Evolutionary conservation across 2,797 vertebrate genomes (phyloP).

Genomic region (Rhabdophis nuchalis): DNA sequence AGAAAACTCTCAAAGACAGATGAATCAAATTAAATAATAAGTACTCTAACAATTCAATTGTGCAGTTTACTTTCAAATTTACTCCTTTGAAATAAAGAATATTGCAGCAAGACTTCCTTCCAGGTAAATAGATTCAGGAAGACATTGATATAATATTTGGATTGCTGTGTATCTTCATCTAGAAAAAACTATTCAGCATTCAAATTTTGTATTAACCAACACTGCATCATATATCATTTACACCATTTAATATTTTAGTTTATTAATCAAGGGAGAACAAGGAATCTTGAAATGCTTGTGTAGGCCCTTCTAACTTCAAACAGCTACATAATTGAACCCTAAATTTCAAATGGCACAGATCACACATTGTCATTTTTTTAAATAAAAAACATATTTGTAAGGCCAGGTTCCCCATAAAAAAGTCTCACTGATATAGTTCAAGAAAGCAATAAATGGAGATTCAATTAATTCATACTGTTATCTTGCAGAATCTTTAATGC

Average conservation of each 20-base stretch:
- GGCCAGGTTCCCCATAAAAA: not conserved
- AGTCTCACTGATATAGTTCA: not conserved
- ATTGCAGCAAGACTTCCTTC: not conserved
- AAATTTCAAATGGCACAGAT: not conserved
- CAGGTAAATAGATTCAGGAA: not conserved
- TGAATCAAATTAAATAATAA: not conserved
- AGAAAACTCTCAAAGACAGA: not conserved
- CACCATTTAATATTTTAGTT: not conserved
- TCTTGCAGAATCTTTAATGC: not conserved
- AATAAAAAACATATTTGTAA: not conserved
- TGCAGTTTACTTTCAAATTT: not conserved
- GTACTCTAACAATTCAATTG: not conserved
- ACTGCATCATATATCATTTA: not conserved
- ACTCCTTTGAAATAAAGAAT: not conserved
- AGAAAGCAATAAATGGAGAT: not conserved
- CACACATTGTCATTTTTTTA: not conserved
- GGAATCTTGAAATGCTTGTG: not conserved
- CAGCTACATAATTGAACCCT: not conserved
- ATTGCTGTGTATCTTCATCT: not conserved
- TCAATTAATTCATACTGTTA: not conserved
- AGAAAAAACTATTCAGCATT: not conserved
- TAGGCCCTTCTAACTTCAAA: not conserved
- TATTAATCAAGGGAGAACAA: not conserved
- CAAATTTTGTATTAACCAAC: not conserved
- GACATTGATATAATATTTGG: not conserved